Percentiles rank a stretch among this genome's conserved stretches.
phyloP scores from a whole-genome alignment of 1,140 invertebrate genomes.

The Drosophila pseudoobscura region DNA sequence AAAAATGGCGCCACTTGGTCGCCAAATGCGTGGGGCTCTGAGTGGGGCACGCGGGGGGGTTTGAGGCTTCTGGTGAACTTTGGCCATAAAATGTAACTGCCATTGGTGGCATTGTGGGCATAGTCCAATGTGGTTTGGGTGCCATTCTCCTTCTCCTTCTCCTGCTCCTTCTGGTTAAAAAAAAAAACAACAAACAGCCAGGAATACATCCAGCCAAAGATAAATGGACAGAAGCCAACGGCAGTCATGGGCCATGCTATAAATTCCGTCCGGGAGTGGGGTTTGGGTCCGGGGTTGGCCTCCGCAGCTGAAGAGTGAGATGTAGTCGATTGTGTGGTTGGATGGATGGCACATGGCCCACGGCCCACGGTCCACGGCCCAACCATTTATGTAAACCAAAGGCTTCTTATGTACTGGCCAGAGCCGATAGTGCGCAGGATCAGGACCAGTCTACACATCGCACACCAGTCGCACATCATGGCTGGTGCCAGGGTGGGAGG shows the following conservation, averaged over 20 bases:
- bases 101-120: slow-evolving; percentile 73
- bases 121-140: slow-evolving; percentile 38
- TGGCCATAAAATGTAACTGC: slow-evolving; percentile 77
- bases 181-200: slow-evolving; percentile 28
- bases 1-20: slow-evolving; percentile 76
- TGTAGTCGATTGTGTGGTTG: slow-evolving; percentile 41
- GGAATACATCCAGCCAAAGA: slow-evolving; percentile 51
- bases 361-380: slow-evolving; percentile 13
- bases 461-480: too few species aligned
- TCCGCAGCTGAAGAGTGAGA: slow-evolving; percentile 9
- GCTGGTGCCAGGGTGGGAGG: neutral
- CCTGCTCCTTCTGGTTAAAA: neutral
- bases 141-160: neutral
- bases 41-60: slow-evolving; percentile 1
- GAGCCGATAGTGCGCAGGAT: slow-evolving; percentile 60
- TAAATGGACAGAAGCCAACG: slow-evolving; percentile 81
- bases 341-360: slow-evolving; percentile 39
- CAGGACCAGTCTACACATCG: slow-evolving; percentile 16
- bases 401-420: slow-evolving; percentile 47
- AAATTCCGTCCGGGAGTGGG: slow-evolving; percentile 47
- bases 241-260: slow-evolving; percentile 58
- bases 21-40: slow-evolving; percentile 26
- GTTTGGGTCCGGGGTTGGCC: slow-evolving; percentile 1
- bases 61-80: slow-evolving; percentile 50
- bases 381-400: slow-evolving; percentile 46